Evolutionary conservation across 1,140 invertebrate species (phyloP), one percentile per base, ranked within the genome.

Genomic region (Cheumatopsyche charites): DNA sequence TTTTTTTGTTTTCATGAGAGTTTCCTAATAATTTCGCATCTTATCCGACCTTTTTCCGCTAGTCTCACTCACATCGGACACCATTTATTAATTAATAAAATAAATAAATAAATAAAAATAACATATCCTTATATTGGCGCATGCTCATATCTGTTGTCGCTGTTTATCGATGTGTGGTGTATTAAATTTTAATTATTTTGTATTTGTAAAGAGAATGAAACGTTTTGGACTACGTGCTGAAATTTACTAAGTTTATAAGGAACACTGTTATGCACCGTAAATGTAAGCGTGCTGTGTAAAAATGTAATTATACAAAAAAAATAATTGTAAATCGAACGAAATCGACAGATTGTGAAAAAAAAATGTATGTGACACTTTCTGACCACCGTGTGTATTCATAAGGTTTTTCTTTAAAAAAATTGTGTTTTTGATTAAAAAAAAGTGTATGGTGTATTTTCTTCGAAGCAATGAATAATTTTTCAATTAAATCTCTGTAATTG

Each of bases 61-160:
- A 72, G 70, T 72, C 70, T 72, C 62, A 49, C 42, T 66, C 42
- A 12, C 63, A 29, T 61, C 25, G 52, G 15, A 23, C 58, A 61
- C 55, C 26, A 71, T 36, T 62, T 62, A 63, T 63, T 17, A 62
- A 12, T 43, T 47, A 3, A 36, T 36, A 9, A 36, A 36, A 36
- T 36, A n/a, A n/a, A n/a, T n/a, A 42, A 42, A 6, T 42, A 12
- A 6, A 12, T 42, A 42, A 42, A 42, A 42, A 42, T 47, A 47
- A 47, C 15, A 15, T 17, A 17, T 52, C 58, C 13, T 13, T 36
- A 21, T 21, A 29, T 67, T 62, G 13, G 69, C 26, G 41, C n/a
- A 17, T 45, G 58, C 19, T 7, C 70, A 29, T 65, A 71, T 71
- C 61, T 65, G 12, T 67, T 26, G 65, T 17, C 36, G 17, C 26